Evolutionary conservation across 2,113 vertebrate species (phyloP).

Genomic region (Centropus unirufus): DNA sequence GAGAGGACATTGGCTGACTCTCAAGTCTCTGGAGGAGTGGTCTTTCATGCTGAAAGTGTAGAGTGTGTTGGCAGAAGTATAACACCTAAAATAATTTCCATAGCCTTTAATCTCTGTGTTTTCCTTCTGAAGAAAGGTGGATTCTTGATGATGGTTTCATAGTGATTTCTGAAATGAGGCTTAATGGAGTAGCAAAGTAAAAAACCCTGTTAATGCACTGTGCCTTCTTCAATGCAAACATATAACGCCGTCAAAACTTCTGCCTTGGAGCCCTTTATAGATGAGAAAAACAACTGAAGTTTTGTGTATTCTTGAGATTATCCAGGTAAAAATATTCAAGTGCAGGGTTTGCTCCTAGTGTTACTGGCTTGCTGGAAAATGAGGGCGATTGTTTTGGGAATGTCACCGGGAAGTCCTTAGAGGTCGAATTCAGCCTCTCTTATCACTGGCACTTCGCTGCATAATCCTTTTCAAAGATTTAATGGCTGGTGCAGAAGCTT

Average conservation of each 20-base stretch:
- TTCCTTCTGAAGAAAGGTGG: neutral
- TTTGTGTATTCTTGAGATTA: neutral
- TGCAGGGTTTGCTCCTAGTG: neutral
- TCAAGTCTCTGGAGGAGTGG: neutral
- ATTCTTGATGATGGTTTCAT: neutral
- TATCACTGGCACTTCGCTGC: conserved; percentile 13
- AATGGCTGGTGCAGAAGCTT: conserved; percentile 17
- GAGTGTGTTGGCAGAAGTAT: neutral
- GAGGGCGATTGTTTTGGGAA: neutral
- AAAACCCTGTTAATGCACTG: neutral
- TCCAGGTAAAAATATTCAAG: neutral
- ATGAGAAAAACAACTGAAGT: neutral
- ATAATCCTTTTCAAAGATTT: conserved; percentile 44
- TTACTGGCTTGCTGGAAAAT: neutral
- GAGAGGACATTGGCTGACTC: neutral
- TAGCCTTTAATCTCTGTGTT: neutral
- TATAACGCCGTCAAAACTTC: neutral
- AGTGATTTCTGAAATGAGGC: neutral
- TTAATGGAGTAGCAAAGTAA: conserved; percentile 15
- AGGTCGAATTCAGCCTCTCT: conserved; percentile 17
- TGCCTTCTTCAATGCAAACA: neutral
- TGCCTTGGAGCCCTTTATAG: neutral
- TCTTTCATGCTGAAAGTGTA: neutral
- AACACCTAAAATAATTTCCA: neutral
- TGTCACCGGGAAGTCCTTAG: neutral